These are phyloP conservation scores for Altica lythri DNA, from an alignment of 2,888 invertebrate genomes.

Conservation along the genomic window DNA sequence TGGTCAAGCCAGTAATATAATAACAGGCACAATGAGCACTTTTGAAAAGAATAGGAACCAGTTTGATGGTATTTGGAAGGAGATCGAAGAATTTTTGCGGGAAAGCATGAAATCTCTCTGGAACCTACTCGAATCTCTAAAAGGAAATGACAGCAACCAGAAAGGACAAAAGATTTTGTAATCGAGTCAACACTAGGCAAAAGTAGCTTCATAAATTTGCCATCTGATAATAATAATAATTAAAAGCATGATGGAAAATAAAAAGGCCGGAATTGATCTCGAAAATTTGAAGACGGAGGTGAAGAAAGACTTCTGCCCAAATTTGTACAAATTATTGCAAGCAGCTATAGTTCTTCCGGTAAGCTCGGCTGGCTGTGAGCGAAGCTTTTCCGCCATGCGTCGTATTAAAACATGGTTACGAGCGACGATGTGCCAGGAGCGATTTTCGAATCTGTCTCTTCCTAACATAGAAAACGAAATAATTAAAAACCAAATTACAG, in stretches of 20 bases:
- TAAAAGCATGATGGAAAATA: conserved; percentile 13
- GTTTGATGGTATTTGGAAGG: conserved; percentile 2
- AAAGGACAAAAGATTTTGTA: no score
- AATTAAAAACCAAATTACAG: conserved; percentile 12
- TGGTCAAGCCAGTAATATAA: conserved; percentile 2
- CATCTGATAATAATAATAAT: background rate
- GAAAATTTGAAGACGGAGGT: conserved; percentile 17
- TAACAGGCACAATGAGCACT: background rate
- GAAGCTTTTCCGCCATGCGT: conserved; percentile 22
- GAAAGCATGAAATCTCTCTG: background rate
- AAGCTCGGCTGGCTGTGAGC: conserved; percentile 18
- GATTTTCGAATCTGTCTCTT: conserved; percentile 16
- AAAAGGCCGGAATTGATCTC: conserved; percentile 8
- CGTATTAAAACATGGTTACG: conserved; percentile 18
- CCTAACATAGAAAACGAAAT: conserved; percentile 10
- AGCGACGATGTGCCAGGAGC: conserved; percentile 14
- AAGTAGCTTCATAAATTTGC: background rate
- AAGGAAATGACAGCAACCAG: conserved; percentile 1
- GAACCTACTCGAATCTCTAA: conserved; percentile 3
- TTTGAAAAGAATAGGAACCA: background rate
- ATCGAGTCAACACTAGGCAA: conserved; percentile 4
- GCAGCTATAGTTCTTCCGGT: conserved; percentile 13
- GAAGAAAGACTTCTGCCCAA: conserved; percentile 18
- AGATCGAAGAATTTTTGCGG: conserved; percentile 3
- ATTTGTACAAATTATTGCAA: conserved; percentile 20